These are phyloP conservation scores for Palythoa grandis DNA, from an alignment of 92 coral and sea anemone species.

Conservation along the genomic window DNA sequence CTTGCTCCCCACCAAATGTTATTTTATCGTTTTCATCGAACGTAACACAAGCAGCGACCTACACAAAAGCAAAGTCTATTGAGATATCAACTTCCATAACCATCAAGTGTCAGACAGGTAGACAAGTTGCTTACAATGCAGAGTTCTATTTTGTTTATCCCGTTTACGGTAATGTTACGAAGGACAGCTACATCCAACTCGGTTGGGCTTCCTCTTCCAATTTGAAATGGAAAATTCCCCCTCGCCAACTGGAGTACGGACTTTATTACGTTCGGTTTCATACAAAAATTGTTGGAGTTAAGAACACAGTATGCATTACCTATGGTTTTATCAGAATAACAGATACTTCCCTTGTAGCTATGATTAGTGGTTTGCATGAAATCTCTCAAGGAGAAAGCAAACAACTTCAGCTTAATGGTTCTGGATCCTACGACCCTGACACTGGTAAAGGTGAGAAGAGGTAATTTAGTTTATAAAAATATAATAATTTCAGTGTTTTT, in stretches of 20 bases:
- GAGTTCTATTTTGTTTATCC: constrained; percentile 51
- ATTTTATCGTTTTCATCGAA: constrained; percentile 58
- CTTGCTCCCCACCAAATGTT: constrained; percentile 73
- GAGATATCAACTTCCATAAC: constrained; percentile 34
- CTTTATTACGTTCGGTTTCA: constrained; percentile 63
- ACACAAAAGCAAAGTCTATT: constrained; percentile 45
- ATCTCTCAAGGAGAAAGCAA: constrained; percentile 64
- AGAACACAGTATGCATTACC: constrained; percentile 49
- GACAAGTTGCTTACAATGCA: constrained; percentile 13
- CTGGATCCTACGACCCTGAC: constrained; percentile 78
- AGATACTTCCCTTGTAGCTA: constrained; percentile 63
- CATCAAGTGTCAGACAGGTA: constrained; percentile 38
- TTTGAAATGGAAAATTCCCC: constrained; percentile 47
- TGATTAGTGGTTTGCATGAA: constrained; percentile 51
- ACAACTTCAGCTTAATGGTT: constrained; percentile 56
- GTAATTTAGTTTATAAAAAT: neutral
- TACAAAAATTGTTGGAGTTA: constrained; percentile 46
- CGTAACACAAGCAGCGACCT: constrained; percentile 49
- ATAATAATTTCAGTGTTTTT: neutral
- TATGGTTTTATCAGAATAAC: constrained; percentile 69
- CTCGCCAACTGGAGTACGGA: constrained; percentile 55
- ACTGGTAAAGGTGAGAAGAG: constrained; percentile 59
- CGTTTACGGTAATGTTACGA: constrained; percentile 38
- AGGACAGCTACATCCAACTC: neutral
- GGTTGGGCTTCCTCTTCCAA: constrained; percentile 24